Base-by-base conservation (phyloP, 2,797 vertebrate genomes). In the Amphiprion clarkii region DNA sequence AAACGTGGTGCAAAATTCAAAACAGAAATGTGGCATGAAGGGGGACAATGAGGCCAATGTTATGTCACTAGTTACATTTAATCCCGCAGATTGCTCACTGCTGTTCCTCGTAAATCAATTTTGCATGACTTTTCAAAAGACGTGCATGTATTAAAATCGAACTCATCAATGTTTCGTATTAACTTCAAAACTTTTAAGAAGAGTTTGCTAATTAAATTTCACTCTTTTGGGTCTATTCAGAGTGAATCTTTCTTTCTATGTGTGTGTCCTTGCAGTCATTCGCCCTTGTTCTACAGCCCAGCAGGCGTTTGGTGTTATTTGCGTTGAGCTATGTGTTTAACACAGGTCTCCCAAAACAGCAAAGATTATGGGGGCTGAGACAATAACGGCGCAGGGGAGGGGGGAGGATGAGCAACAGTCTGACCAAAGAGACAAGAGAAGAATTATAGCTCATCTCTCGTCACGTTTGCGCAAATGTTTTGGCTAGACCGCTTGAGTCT, bases 381-480 rank as follows among this genome's bases (percentile, higher is more conserved):
- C 76, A 84, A 82, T 71, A 78, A 79, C n/a, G 76, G 74, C 10
- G 1, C 23, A 33, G 31, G 19, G 52, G 71, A 54, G 61, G 67
- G 52, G 58, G 79, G 75, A 71, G 86, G 84, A 80, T 72, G 88
- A 87, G 81, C 83, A 73, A 61, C 83, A 67, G 78, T 65, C 75
- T 71, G 87, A 86, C 87, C 87, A 87, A 76, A 87, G 90, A 69
- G 63, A 91, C 74, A 68, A 78, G 74, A 81, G 57, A 76, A 83
- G 87, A 86, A 82, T 88, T 84, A 83, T 33, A 70, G 76, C 23
- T 42, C 7, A 67, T 94, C 93, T 81, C 74, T 94, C 93, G 68
- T 83, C 93, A 89, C 91, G 52, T 92, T 85, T 61, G 60, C 81
- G 71, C 85, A 82, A 87, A 89, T 93, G 93, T 94, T 94, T 94